Evolutionary conservation across 2,113 vertebrate species (phyloP), one percentile per base, ranked within the genome.

Genomic region (Megalops atlanticus): DNA sequence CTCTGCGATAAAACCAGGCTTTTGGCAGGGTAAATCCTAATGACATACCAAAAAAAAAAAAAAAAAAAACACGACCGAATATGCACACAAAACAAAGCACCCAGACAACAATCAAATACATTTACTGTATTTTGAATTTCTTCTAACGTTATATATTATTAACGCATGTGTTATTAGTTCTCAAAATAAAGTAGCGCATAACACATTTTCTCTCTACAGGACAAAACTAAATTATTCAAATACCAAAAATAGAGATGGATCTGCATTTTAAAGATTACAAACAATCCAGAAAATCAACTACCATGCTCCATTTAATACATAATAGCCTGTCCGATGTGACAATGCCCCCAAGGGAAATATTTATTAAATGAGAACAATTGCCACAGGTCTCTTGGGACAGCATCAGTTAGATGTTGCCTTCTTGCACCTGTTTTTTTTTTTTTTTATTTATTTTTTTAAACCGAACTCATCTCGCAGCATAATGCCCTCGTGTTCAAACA

Each of bases 361-460:
- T 95, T 95, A 93, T 95, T 95, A 95, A 94, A 95, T 92, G 93
- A 92, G 93, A 96, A 95, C 93, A 93, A 95, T 95, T 94, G 93
- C 89, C 90, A 87, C 49, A 74, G 68, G 84, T 91, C 93, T 91
- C 68, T 47, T 84, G 92, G 92, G 91, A 88, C 85, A 47, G 85
- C 86, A 75, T 87, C 87, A 86, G 90, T 90, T 90, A 81, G 83
- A 79, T 88, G 85, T 88, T 92, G 88, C 90, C 35, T 49, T 92
- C 86, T 89, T 92, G 92, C 92, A 91, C 89, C 87, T 92, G 91
- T 75, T 87, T 74, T 41, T 43, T 10, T 24, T 77, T 54, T 5
- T 18, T 77, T 12, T 54, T 58, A 54, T 58, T 10, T 24, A 54
- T 54, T 5, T 18, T 77, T 12, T 54, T 58, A 54, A 38, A n/a